These are phyloP conservation scores for Plusia festucae DNA, from an alignment of 2,888 invertebrate genomes.

Conservation along the genomic window DNA sequence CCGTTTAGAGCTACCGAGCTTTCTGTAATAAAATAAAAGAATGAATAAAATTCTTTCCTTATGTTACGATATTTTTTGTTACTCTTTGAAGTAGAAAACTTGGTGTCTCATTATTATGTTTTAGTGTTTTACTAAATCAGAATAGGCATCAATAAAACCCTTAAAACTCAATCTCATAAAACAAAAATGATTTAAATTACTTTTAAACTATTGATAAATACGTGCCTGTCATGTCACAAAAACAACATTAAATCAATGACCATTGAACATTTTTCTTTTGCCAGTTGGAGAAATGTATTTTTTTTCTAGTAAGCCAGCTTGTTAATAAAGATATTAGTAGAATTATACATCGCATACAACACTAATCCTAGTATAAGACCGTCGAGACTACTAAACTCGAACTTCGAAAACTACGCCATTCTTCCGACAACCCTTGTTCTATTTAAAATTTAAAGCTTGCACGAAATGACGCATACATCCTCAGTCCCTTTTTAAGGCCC, in stretches of 20 bases:
- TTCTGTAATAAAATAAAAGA: not conserved
- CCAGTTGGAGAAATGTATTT: no score
- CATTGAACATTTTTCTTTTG: no score
- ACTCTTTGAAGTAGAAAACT: not conserved
- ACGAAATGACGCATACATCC: constrained; percentile 39
- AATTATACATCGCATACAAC: not conserved
- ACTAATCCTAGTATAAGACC: not conserved
- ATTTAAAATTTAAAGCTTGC: constrained; percentile 48
- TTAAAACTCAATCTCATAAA: no score
- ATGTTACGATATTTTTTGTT: not conserved
- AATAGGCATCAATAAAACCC: no score
- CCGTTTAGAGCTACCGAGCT: not conserved
- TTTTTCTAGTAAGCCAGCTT: no score
- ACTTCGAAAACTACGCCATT: not conserved
- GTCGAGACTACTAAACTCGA: not conserved
- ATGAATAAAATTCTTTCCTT: not conserved
- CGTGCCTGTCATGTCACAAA: no score
- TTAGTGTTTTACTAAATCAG: no score
- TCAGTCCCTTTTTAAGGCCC: constrained; percentile 31
- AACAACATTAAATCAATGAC: no score
- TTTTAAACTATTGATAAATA: no score
- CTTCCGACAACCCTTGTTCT: constrained; percentile 8
- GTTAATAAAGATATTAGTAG: not conserved
- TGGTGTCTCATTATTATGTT: not conserved
- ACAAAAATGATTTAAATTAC: no score